These are phyloP conservation scores for Aspidiotus destructor DNA, from an alignment of 2,888 invertebrate genomes.

Conservation along the genomic window DNA sequence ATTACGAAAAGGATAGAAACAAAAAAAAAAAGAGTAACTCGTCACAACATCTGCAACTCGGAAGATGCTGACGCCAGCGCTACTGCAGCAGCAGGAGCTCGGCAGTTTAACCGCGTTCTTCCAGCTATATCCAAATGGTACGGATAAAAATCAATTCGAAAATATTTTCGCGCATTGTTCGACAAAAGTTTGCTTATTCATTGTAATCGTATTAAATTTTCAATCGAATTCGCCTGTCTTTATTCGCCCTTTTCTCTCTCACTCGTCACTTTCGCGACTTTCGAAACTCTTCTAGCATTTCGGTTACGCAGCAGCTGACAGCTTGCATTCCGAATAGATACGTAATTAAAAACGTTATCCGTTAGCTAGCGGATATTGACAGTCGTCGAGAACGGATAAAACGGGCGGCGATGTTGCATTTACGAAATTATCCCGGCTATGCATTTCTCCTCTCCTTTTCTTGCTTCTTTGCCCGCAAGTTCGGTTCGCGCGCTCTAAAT, in stretches of 20 bases:
- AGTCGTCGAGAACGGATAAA: not conserved
- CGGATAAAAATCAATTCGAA: not conserved
- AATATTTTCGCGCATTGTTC: not conserved
- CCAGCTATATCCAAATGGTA: not conserved
- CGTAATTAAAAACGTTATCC: not conserved
- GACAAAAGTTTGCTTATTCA: not conserved
- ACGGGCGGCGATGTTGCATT: too few species aligned
- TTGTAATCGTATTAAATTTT: not conserved
- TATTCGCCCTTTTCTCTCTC: too few species aligned
- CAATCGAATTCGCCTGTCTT: too few species aligned
- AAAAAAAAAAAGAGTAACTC: not conserved
- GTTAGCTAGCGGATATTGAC: not conserved
- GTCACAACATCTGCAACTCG: constrained; percentile 2
- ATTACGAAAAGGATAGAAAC: too few species aligned
- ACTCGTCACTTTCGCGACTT: too few species aligned
- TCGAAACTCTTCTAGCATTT: too few species aligned
- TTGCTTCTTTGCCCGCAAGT: too few species aligned
- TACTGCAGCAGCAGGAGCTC: too few species aligned
- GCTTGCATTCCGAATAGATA: not conserved
- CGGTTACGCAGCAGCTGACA: not conserved
- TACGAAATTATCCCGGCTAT: too few species aligned
- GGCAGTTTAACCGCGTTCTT: too few species aligned
- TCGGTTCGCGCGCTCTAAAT: too few species aligned
- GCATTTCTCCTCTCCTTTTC: too few species aligned
- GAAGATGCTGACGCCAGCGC: not conserved